Evolutionary conservation across 2,113 vertebrate genomes (phyloP).

Genomic region (Oncorhynchus kisutch): DNA sequence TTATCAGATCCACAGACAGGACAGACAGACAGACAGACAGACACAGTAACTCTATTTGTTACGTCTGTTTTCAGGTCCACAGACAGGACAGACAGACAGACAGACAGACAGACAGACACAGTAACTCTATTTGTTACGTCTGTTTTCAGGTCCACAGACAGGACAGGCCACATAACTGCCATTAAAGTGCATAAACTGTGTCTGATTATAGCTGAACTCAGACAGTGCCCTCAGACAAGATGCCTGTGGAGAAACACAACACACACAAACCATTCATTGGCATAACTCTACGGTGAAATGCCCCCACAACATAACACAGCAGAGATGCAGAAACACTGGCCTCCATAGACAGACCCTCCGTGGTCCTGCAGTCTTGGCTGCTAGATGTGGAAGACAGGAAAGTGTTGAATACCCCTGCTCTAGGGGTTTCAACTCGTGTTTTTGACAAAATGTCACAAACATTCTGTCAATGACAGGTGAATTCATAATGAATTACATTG

Average conservation of each 20-base stretch:
- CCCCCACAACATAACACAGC: not conserved
- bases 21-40: no score
- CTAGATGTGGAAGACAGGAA: not conserved
- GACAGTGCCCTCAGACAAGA: slow-evolving; percentile 24
- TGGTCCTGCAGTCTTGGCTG: not conserved
- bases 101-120: no score
- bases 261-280: not conserved
- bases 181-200: slow-evolving; percentile 52
- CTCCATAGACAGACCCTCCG: slow-evolving; percentile 14
- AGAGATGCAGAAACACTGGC: slow-evolving; percentile 4
- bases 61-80: no score
- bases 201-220: slow-evolving; percentile 52
- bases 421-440: no score
- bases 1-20: no score
- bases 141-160: slow-evolving; percentile 53
- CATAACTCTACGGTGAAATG: not conserved
- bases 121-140: slow-evolving; percentile 36
- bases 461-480: no score
- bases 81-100: no score
- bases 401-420: not conserved
- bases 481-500: no score
- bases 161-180: slow-evolving; percentile 53
- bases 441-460: no score
- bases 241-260: slow-evolving; percentile 23
- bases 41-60: no score